Conservation (phyloP, 2,113 vertebrate genomes). For the Rhombomys opimus region DNA sequence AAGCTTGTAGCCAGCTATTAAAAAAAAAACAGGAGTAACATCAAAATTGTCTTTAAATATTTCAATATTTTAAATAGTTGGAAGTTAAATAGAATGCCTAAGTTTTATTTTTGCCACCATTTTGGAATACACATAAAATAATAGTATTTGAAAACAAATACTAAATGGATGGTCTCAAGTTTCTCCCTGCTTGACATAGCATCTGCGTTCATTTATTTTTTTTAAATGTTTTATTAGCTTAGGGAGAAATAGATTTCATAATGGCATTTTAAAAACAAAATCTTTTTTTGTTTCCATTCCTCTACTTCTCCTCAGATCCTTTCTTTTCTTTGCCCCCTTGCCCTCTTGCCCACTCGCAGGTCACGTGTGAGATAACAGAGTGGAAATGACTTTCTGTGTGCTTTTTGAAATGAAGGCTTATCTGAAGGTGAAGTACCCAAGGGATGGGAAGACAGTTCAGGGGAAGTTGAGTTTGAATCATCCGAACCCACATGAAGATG, state of each 20-base stretch:
- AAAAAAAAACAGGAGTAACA: not conserved
- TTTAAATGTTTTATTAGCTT: not conserved
- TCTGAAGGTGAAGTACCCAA: not conserved
- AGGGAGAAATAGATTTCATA: not conserved
- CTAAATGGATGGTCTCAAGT: not conserved
- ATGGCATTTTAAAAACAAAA: not conserved
- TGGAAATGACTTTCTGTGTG: not conserved
- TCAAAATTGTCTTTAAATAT: constrained; percentile 48
- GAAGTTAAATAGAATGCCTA: not conserved
- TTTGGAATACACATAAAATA: not conserved
- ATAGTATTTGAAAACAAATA: not conserved
- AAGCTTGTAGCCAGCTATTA: not conserved
- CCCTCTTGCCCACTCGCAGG: not conserved
- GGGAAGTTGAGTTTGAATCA: not conserved
- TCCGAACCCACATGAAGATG: not conserved
- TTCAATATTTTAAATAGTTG: constrained; percentile 23
- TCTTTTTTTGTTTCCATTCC: not conserved
- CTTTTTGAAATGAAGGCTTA: not conserved
- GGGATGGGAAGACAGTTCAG: not conserved
- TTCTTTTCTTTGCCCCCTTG: not conserved
- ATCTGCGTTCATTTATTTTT: not conserved
- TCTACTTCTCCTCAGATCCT: not conserved
- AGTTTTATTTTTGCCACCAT: not conserved
- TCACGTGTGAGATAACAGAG: not conserved
- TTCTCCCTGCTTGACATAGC: not conserved